Evolutionary conservation across 2,797 vertebrate genomes (phyloP).

Genomic region (Hyperoplus lanceolatus): DNA sequence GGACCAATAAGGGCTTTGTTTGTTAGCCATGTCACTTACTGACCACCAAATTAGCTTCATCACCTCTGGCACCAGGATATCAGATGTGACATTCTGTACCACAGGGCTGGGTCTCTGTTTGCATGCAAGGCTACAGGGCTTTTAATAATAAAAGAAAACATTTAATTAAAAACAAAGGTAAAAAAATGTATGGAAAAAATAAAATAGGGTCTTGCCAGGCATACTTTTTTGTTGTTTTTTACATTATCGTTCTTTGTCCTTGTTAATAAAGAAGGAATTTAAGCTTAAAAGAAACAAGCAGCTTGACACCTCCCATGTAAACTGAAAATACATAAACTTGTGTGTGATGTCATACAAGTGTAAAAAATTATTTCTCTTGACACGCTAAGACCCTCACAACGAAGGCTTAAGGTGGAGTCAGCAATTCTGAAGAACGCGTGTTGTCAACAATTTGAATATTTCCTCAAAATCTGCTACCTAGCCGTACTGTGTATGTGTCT

Average conservation of each 20-base stretch:
- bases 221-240: constrained; percentile 19
- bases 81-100: constrained; percentile 80
- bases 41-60: constrained; percentile 85
- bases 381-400: background rate
- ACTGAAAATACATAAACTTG: constrained; percentile 5
- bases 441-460: too few relatives aligned
- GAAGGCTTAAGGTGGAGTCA: background rate
- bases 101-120: constrained; percentile 70
- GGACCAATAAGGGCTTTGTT: constrained; percentile 82
- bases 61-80: constrained; percentile 84
- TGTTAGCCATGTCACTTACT: constrained; percentile 83
- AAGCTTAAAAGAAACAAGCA: constrained; percentile 3
- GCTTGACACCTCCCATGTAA: constrained; percentile 9
- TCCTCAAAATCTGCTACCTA: too few relatives aligned
- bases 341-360: background rate
- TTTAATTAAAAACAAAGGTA: constrained; percentile 25
- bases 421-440: too few relatives aligned
- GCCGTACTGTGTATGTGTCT: too few relatives aligned
- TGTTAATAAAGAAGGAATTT: constrained; percentile 18
- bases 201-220: constrained; percentile 33
- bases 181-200: background rate
- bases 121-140: constrained; percentile 55
- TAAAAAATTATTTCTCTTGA: background rate
- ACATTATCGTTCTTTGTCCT: constrained; percentile 35
- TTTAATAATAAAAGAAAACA: constrained; percentile 15